Base-by-base conservation (phyloP, 2,113 vertebrate species). In the Merops nubicus region DNA sequence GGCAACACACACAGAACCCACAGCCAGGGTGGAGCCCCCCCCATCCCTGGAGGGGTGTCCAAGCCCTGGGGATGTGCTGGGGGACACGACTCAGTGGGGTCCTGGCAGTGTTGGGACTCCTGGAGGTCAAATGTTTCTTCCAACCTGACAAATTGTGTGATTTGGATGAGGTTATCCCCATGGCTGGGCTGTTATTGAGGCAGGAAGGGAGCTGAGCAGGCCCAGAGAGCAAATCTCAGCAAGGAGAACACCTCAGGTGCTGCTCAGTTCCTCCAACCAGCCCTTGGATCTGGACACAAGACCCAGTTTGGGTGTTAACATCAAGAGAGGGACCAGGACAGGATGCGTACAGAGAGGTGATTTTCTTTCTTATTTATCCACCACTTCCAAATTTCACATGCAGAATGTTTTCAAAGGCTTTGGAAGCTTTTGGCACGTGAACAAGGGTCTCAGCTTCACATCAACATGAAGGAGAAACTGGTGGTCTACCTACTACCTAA, bases 391-490 rank as follows among this genome's bases (percentile, higher is more conserved):
- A 23, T 31, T 34, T 29, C n/a, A 23, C 15, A 6, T 0, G 12
- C 62, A 36, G 67, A 67, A 78, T 1, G 21, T 48, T 51, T 34
- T 38, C 23, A 34, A 54, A 36, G 45, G 40, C 70, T 88, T 33
- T 2, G 18, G 42, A 77, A 63, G 22, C 40, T 57, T 45, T 40
- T 10, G 7, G 6, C 23, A 2, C 8, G 54, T n/a, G n/a, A n/a
- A 45, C 1, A 19, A 12, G 26, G 36, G 51, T 21, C 42, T 50
- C 54, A 36, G 59, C 48, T 15, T 31, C 28, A 4, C 33, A 12
- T 5, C 42, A 36, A 8, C 0, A 9, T 26, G 6, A 25, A 13
- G 23, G 0, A 56, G 31, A 29, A n/a, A 29, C 0, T 3, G 16
- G 38, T 1, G 2, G 9, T n/a, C 19, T 25, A 45, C 38, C 57